Base-by-base conservation (phyloP, 2,888 invertebrate genomes). In the Pelosia muscerda region DNA sequence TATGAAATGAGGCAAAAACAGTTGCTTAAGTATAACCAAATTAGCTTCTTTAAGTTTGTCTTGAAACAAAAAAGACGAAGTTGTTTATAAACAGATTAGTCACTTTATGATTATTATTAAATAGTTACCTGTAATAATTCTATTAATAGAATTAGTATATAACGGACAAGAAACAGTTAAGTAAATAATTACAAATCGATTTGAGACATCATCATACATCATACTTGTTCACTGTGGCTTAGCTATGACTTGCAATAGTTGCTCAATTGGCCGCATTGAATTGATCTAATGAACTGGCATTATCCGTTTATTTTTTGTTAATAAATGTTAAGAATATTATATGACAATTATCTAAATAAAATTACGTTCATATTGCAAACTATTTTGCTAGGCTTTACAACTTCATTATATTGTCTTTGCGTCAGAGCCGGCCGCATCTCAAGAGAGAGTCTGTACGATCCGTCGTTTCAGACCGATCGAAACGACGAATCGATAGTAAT, bases 261-360 rank as follows among this genome's bases (percentile, higher is more conserved):
- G 26, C 66, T 60, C 65, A 71, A 73, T 76, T 64, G 61, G 59
- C 49, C 22, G 68, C 63, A 75, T 75, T 69, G 57, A 61, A 77
- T 75, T 63, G 26, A 66, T 68, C 49, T 74, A 75, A 69, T 67
- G 57, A 69, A 63, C 55, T 54, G 42, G 54, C 62, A 54, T 42
- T 49, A 22, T 25, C 6, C 15, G 23, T 25, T 55, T 25, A 55
- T 62, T 25, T 59, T 63, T 56, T 56, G 26, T 57, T 26, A 25
- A 59, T 55, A 54, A 56, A 65, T 34, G 34, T 28, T 54, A 22
- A 22, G 31, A 63, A 53, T 26, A 53, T 38, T 38, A 11, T n/a
- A 31, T 59, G 22, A 49, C 9, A 49, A 49, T 2, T 49, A n/a
- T 42, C n/a, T 49, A 8, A 49, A 49, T n/a, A n/a, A n/a, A 49